phyloP scores from a whole-genome alignment of 2,797 vertebrate genomes.

The Gallirallus australis region DNA sequence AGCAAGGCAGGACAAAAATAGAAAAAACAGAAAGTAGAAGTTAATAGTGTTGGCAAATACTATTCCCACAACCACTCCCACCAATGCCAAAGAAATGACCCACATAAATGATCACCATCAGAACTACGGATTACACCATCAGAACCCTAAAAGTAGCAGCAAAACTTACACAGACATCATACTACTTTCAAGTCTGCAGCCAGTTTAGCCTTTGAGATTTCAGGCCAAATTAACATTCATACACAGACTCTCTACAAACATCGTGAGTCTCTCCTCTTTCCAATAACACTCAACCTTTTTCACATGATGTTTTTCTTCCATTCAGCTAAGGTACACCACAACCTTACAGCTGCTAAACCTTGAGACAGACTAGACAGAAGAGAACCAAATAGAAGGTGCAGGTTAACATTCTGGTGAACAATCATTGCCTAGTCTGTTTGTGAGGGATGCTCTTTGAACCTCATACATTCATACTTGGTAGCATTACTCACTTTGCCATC shows the following conservation, averaged over 20 bases:
- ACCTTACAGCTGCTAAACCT: neutral
- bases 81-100: neutral
- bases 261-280: neutral
- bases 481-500: neutral
- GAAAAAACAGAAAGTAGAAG: neutral
- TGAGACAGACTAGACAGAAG: neutral
- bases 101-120: neutral
- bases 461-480: neutral
- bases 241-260: constrained; percentile 23
- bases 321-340: neutral
- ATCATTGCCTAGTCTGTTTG: neutral
- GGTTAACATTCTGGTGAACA: neutral
- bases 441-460: neutral
- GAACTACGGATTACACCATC: neutral
- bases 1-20: neutral
- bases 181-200: neutral
- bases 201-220: neutral
- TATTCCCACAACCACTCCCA: neutral
- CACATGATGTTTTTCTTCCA: neutral
- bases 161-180: neutral
- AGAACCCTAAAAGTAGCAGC: neutral
- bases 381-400: neutral
- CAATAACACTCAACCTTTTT: neutral
- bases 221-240: constrained; percentile 25
- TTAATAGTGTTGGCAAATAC: neutral